Conservation (phyloP, 2,888 invertebrate species). For the Amaurobius ferox region DNA sequence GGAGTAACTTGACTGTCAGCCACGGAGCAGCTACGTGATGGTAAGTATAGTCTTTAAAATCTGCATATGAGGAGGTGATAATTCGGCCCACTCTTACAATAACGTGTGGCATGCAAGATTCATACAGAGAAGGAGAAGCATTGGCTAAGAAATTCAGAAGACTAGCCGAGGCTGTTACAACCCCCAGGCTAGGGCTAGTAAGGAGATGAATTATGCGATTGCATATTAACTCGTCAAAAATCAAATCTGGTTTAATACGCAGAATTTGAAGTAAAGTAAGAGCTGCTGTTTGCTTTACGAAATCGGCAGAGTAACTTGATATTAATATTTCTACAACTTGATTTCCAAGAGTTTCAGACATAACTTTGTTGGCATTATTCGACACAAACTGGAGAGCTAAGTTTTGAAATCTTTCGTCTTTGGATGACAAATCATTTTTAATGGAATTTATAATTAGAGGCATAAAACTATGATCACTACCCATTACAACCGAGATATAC, state of each 20-base stretch:
- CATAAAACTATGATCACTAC: slow-evolving; percentile 98
- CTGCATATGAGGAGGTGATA: not conserved
- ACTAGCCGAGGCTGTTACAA: slow-evolving; percentile 37
- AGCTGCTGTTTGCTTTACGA: slow-evolving; percentile 50
- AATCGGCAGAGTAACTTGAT: slow-evolving; percentile 82
- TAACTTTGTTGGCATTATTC: slow-evolving; percentile 98
- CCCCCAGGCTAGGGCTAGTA: slow-evolving; percentile 23
- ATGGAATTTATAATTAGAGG: slow-evolving; percentile 99
- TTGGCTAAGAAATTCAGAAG: slow-evolving; percentile 34
- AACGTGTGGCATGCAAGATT: not conserved
- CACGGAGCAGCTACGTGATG: slow-evolving; percentile 41
- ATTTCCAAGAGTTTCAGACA: slow-evolving; percentile 98
- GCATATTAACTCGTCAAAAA: not conserved
- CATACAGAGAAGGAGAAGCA: not conserved
- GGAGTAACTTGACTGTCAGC: slow-evolving; percentile 35
- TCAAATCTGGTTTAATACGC: slow-evolving; percentile 19
- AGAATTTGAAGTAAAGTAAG: slow-evolving; percentile 8
- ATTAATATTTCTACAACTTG: slow-evolving; percentile 98
- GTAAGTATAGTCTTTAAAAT: slow-evolving; percentile 31
- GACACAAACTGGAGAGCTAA: slow-evolving; percentile 99
- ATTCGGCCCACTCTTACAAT: slow-evolving; percentile 23
- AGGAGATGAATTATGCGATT: slow-evolving; percentile 19
- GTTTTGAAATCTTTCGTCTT: slow-evolving; percentile 98
- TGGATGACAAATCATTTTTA: slow-evolving; percentile 96
- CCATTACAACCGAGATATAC: slow-evolving; percentile 99